Percentiles rank a stretch among this genome's conserved stretches.
Evolutionary conservation across 1,140 invertebrate genomes (phyloP).

Genomic region (Nixonia krombeini): DNA sequence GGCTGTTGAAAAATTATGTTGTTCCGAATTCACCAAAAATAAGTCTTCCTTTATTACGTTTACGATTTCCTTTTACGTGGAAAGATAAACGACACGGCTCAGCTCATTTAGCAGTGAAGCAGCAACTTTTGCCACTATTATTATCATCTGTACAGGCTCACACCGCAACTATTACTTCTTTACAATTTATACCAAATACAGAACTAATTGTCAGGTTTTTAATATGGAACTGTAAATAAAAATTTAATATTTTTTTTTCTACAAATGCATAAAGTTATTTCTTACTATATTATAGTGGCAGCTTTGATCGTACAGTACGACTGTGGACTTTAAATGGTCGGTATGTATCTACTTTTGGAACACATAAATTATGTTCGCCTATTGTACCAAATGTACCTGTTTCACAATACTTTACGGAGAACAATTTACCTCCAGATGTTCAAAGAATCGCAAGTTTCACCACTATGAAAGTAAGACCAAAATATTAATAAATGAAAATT

Average conservation of each 20-base stretch:
- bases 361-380: conserved; percentile 74
- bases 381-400: conserved; percentile 68
- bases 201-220: conserved; percentile 75
- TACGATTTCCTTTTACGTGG: conserved; percentile 81
- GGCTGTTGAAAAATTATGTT: conserved; percentile 77
- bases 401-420: conserved; percentile 57
- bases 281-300: conserved; percentile 71
- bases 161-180: conserved; percentile 44
- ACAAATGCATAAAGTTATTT: neutral
- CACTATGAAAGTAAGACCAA: conserved; percentile 70
- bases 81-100: conserved; percentile 74
- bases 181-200: conserved; percentile 57
- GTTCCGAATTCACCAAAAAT: conserved; percentile 52
- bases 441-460: conserved; percentile 77
- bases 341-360: conserved; percentile 80
- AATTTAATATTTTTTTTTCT: too few relatives aligned
- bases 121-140: conserved; percentile 76
- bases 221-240: too few relatives aligned
- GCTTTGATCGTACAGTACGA: conserved; percentile 79
- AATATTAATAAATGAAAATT: conserved; percentile 7
- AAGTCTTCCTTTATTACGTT: conserved; percentile 73
- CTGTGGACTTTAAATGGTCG: conserved; percentile 79
- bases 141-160: conserved; percentile 65
- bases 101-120: conserved; percentile 75
- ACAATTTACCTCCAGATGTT: conserved; percentile 77